These are phyloP conservation scores for Harpegnathos saltator DNA, from an alignment of 1,140 invertebrate genomes.

Conservation along the genomic window DNA sequence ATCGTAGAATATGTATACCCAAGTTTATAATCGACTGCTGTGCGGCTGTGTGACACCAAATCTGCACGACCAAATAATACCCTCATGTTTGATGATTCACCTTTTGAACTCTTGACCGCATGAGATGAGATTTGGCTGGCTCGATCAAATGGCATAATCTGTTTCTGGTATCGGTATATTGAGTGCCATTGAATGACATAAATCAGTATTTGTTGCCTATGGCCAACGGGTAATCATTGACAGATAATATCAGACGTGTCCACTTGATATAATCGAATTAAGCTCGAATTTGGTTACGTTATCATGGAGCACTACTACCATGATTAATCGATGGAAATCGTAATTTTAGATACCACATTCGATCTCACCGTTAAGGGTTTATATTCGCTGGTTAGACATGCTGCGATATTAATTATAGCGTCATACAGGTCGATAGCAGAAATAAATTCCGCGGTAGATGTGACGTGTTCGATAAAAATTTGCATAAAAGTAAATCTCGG, in stretches of 20 bases:
- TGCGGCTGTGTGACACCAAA: neutral
- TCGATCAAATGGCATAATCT: conserved; percentile 43
- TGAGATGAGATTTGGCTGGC: conserved; percentile 33
- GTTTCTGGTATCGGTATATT: conserved; percentile 49
- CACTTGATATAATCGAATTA: conserved; percentile 59
- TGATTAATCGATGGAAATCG: conserved; percentile 54
- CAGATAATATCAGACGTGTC: conserved; percentile 55
- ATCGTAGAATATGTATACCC: no score
- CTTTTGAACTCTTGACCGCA: conserved; percentile 67
- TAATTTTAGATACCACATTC: conserved; percentile 53
- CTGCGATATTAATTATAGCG: conserved; percentile 42
- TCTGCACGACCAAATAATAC: conserved; percentile 18
- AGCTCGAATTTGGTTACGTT: conserved; percentile 52
- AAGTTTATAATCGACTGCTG: conserved; percentile 8
- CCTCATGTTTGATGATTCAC: conserved; percentile 57
- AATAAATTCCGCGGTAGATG: conserved; percentile 10
- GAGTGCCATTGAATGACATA: conserved; percentile 54
- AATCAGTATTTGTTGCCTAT: conserved; percentile 56
- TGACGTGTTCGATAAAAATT: conserved; percentile 32
- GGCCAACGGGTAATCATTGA: conserved; percentile 54
- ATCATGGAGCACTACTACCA: conserved; percentile 45
- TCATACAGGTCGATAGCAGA: conserved; percentile 16
- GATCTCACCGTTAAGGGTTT: conserved; percentile 51
- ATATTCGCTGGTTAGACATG: conserved; percentile 45
- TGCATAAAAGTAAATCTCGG: conserved; percentile 18